phyloP scores from a whole-genome alignment of 2,113 vertebrate species.

The Brienomyrus longianalis region DNA sequence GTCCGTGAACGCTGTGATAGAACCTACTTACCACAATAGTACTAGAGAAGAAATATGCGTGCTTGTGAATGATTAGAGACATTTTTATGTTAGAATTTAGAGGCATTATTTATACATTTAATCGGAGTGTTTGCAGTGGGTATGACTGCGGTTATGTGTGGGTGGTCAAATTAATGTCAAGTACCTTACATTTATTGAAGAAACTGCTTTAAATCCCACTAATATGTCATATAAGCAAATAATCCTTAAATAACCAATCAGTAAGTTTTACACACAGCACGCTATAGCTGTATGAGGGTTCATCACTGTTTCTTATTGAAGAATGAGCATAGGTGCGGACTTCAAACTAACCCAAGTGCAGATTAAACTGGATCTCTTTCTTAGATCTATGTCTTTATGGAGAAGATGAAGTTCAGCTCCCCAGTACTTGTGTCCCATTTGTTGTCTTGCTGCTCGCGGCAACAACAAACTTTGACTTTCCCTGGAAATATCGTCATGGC shows the following conservation, averaged over 20 bases:
- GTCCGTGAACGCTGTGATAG: background rate
- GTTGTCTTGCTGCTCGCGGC: background rate
- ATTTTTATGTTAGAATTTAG: background rate
- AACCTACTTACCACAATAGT: slow-evolving; percentile 9
- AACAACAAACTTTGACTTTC: background rate
- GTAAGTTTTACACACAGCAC: background rate
- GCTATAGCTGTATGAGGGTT: background rate
- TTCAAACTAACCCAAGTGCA: background rate
- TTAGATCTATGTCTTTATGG: background rate
- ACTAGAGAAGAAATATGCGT: background rate
- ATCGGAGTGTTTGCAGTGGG: background rate
- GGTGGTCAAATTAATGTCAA: background rate
- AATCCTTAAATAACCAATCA: background rate
- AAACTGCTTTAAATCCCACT: background rate
- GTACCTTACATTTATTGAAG: background rate
- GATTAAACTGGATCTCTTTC: background rate
- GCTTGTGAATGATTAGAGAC: slow-evolving; percentile 13
- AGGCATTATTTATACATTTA: slow-evolving; percentile 18
- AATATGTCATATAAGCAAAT: background rate
- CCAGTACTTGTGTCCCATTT: background rate
- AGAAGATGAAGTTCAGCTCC: background rate
- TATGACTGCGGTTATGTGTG: background rate
- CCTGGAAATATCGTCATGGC: background rate
- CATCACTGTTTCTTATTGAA: background rate
- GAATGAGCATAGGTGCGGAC: background rate